Evolutionary conservation across 2,797 vertebrate genomes (phyloP).

Genomic region (Sus cebifrons): DNA sequence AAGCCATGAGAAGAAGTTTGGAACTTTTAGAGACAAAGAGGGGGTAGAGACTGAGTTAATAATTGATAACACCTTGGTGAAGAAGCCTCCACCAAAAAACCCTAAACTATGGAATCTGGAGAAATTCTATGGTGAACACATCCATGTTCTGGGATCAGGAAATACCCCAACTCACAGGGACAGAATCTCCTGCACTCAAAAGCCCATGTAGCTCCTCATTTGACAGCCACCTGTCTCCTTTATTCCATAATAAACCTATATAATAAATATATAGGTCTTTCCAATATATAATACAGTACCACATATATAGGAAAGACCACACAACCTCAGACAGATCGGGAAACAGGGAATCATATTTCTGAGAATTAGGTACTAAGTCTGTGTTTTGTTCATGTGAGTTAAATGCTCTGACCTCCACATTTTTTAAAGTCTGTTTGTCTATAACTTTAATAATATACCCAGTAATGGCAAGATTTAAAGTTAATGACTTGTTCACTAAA

Average conservation of each 20-base stretch:
- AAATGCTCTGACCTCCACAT: not conserved
- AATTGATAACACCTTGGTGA: not conserved
- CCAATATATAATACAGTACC: not conserved
- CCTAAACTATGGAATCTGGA: fast-evolving
- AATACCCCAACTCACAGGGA: not conserved
- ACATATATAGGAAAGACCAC: not conserved
- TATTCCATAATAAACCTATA: not conserved
- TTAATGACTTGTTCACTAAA: not conserved
- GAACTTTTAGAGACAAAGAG: not conserved
- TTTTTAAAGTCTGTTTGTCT: not conserved
- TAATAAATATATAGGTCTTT: too few relatives aligned
- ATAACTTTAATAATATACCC: slow-evolving; percentile 45
- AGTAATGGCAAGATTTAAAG: not conserved
- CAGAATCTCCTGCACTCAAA: not conserved
- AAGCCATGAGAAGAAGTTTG: not conserved
- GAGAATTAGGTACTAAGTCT: not conserved
- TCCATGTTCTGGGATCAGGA: not conserved
- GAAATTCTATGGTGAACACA: not conserved
- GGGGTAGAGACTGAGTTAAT: not conserved
- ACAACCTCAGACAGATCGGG: not conserved
- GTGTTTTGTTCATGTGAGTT: not conserved
- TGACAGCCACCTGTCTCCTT: not conserved
- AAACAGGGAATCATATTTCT: not conserved
- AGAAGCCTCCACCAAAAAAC: not conserved
- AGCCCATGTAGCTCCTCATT: too few relatives aligned